phyloP scores from a whole-genome alignment of 2,888 invertebrate genomes.

The Liopterus haemorrhoidalis region DNA sequence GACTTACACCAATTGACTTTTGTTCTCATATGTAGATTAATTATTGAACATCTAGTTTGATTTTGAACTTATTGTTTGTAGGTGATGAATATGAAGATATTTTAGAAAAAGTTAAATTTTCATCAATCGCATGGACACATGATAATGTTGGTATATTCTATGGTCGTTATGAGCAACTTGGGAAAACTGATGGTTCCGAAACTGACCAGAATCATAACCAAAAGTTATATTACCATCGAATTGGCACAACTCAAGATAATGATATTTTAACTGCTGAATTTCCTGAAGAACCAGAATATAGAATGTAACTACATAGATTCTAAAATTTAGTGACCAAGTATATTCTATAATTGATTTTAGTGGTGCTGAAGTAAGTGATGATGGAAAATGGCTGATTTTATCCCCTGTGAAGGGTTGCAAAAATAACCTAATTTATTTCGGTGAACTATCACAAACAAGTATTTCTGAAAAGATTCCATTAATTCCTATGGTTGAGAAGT shows the following conservation, averaged over 20 bases:
- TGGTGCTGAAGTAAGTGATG: constrained; percentile 79
- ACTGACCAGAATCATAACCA: constrained; percentile 83
- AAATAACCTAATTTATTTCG: constrained; percentile 83
- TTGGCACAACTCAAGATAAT: constrained; percentile 78
- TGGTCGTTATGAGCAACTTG: constrained; percentile 73
- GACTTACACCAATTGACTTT: too few species aligned
- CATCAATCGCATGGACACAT: constrained; percentile 88
- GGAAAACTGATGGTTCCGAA: constrained; percentile 88
- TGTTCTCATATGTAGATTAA: too few species aligned
- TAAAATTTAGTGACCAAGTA: constrained; percentile 14
- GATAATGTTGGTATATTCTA: constrained; percentile 95
- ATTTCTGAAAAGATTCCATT: constrained; percentile 62
- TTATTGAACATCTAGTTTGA: too few species aligned
- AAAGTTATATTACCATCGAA: constrained; percentile 85
- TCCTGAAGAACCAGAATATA: constrained; percentile 85
- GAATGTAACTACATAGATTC: constrained; percentile 65
- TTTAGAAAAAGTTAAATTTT: constrained; percentile 88
- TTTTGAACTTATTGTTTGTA: too few species aligned
- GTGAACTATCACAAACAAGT: constrained; percentile 63
- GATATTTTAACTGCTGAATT: constrained; percentile 87
- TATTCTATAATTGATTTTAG: constrained; percentile 48
- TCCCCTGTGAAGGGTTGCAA: constrained; percentile 82
- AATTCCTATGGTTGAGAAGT: constrained; percentile 76
- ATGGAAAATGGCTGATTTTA: constrained; percentile 84
- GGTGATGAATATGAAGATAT: constrained; percentile 83